phyloP scores from a whole-genome alignment of 2,888 invertebrate species.

The Agriopis leucophaearia region DNA sequence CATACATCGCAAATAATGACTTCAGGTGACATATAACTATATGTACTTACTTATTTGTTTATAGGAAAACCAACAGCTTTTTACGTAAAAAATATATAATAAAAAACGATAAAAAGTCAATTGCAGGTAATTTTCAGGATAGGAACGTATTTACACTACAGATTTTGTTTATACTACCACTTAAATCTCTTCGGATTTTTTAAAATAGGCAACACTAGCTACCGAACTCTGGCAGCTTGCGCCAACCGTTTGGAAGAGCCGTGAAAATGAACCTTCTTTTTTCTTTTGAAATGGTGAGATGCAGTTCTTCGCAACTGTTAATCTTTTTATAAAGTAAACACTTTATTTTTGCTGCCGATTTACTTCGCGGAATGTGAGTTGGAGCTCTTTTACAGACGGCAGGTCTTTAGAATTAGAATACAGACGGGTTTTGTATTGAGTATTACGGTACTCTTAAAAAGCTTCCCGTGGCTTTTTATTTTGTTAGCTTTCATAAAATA shows the following conservation, averaged over 20 bases:
- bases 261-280: slow-evolving; percentile 31
- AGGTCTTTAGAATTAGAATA: slow-evolving; percentile 23
- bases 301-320: slow-evolving; percentile 34
- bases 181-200: background rate
- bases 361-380: slow-evolving; percentile 28
- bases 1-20: too few relatives aligned
- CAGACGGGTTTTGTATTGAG: slow-evolving; percentile 21
- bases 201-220: slow-evolving; percentile 12
- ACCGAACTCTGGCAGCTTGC: slow-evolving; percentile 2
- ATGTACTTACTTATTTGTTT: too few relatives aligned
- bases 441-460: background rate
- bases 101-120: too few relatives aligned
- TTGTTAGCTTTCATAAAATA: background rate
- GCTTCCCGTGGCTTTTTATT: background rate
- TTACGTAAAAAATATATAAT: too few relatives aligned
- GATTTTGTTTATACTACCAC: too few relatives aligned
- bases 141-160: too few relatives aligned
- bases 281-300: slow-evolving; percentile 37
- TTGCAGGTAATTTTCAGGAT: too few relatives aligned
- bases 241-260: slow-evolving; percentile 30
- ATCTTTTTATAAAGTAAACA: slow-evolving; percentile 33
- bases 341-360: slow-evolving; percentile 43
- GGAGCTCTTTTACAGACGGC: slow-evolving; percentile 22
- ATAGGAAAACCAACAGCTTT: too few relatives aligned
- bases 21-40: too few relatives aligned